Percentiles rank a stretch among this genome's conserved stretches.
Evolutionary conservation across 2,888 invertebrate species (phyloP).

Genomic region (Ceramica pisi): DNA sequence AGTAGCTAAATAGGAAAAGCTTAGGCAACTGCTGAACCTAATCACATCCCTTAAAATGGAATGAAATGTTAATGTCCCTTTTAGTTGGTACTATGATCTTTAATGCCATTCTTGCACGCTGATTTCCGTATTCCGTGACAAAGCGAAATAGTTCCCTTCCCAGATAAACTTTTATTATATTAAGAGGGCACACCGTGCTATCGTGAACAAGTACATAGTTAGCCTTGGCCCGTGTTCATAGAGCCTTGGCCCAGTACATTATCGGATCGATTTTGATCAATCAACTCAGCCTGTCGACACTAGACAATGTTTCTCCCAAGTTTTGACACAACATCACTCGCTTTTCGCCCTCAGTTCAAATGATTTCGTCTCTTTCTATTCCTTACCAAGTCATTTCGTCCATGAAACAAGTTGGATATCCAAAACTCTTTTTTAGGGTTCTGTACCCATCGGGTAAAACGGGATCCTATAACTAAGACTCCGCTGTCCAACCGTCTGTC

Average conservation of each 20-base stretch:
- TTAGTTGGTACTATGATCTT: neutral
- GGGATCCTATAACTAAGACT: no score
- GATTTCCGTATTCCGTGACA: constrained; percentile 40
- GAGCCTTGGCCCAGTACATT: constrained; percentile 26
- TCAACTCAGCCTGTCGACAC: no score
- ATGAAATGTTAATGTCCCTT: neutral
- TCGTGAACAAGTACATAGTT: constrained; percentile 15
- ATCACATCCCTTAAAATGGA: constrained; percentile 8
- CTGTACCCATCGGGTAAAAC: no score
- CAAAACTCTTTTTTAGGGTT: no score
- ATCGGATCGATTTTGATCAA: constrained; percentile 38
- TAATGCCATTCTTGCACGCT: constrained; percentile 2
- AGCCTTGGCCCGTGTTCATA: constrained; percentile 35
- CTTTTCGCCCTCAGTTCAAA: neutral
- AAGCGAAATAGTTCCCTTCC: constrained; percentile 6
- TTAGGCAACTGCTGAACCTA: no score
- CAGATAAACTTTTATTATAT: constrained; percentile 29
- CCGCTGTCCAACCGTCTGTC: no score
- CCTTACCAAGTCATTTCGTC: no score
- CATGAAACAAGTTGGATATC: no score
- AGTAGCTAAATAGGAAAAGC: neutral
- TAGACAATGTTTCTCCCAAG: no score
- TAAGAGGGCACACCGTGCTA: constrained; percentile 11
- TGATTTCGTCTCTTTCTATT: no score
- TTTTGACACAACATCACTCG: neutral